A percentile compares a stretch with the other conserved stretches of the same genome.
phyloP scores from a whole-genome alignment of 2,888 invertebrate species.

The Anthrax anthrax region DNA sequence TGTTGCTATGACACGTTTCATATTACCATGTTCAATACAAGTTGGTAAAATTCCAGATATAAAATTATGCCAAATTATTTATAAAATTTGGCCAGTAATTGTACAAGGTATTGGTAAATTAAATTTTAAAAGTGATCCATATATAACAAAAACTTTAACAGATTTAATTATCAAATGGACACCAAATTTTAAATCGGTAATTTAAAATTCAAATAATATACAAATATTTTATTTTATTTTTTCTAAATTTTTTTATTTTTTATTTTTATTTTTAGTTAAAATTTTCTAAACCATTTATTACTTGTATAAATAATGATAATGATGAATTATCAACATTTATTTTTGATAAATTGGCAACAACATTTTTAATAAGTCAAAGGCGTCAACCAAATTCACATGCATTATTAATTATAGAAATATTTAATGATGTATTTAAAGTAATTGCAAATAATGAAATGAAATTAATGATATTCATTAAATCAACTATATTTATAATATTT shows the following conservation, averaged over 20 bases:
- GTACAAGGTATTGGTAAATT: constrained; percentile 38
- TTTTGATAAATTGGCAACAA: constrained; percentile 23
- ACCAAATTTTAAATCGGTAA: constrained; percentile 27
- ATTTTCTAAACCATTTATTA: constrained; percentile 25
- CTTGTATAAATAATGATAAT: constrained; percentile 22
- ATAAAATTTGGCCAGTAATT: constrained; percentile 39
- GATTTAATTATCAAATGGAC: constrained; percentile 37
- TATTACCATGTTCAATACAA: constrained; percentile 38
- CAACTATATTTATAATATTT: constrained; percentile 21
- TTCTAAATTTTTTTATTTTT: neutral
- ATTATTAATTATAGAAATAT: constrained; percentile 25
- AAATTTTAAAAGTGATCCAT: constrained; percentile 35
- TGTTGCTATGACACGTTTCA: constrained; percentile 35
- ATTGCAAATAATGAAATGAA: constrained; percentile 11
- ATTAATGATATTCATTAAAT: constrained; percentile 22
- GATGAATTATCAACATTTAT: constrained; percentile 22
- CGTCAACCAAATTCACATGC: constrained; percentile 26
- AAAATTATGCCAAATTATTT: constrained; percentile 34
- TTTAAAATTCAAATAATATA: neutral
- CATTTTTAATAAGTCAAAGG: constrained; percentile 27
- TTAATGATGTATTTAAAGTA: constrained; percentile 24
- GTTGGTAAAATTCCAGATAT: constrained; percentile 34
- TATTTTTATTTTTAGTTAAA: constrained; percentile 22
- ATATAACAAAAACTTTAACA: constrained; percentile 35
- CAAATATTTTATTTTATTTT: neutral